Base-by-base conservation (phyloP, 92 coral and sea anemone genomes). In the Porites rus region DNA sequence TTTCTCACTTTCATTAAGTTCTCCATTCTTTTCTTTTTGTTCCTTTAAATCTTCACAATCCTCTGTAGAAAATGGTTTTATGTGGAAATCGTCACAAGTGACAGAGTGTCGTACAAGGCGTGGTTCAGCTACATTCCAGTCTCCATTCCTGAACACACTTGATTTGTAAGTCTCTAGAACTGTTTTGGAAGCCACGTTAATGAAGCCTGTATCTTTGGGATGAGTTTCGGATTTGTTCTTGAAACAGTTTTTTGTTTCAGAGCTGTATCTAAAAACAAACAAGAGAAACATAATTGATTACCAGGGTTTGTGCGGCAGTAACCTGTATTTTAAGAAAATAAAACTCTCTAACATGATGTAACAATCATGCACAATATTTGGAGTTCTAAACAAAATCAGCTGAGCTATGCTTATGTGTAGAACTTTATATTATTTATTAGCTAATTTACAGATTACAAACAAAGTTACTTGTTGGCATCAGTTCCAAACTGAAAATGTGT, bases 401-500 rank as follows among this genome's bases (percentile, higher is more conserved):
- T 38, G 46, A 9, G 16, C 61, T 56, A 9, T 54, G 16, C 13
- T 14, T 56, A 13, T 9, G 60, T 54, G 61, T 10, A 56, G 4
- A 12, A 56, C 61, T 56, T 56, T 10, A 10, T 56, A 14, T 8
- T 2, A 10, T 14, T 56, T 28, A 28, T 10, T 56, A 11, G 11
- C 11, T 56, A 14, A 2, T 8, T 2, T 14, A 56, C 61, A 56
- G 2, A 56, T 10, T 2, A 56, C 13, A 56, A 56, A 56, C 2
- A 8, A 10, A 56, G 11, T 56, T 56, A 56, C 61, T 56, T 79
- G 52, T 88, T 90, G 1, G 21, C 58, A 73, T 93, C 82, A 63
- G 89, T 77, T 76, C 98, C 98, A 72, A 96, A 81, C 10, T 88
- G 86, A 56, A 96, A 96, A 84, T 96, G 98, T 7, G 98, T 90